phyloP scores from a whole-genome alignment of 2,797 vertebrate species.

The Masticophis lateralis region DNA sequence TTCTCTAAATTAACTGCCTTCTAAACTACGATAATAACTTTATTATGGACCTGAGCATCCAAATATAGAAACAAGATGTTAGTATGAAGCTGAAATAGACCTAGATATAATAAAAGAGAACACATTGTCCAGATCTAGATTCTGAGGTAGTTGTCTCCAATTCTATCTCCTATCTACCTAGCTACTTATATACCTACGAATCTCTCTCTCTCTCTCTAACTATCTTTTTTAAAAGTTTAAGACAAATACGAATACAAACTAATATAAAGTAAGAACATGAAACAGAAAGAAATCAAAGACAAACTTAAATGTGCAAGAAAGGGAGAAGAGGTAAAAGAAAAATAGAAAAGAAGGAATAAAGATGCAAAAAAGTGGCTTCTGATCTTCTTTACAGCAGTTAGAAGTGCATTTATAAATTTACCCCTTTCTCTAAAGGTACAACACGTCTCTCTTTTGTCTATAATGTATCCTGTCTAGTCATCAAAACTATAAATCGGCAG shows the following conservation, averaged over 20 bases:
- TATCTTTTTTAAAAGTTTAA: not conserved
- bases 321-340: not conserved
- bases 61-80: not conserved
- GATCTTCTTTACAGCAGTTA: not conserved
- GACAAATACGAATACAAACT: not conserved
- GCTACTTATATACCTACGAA: not conserved
- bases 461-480: not conserved
- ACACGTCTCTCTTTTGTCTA: not conserved
- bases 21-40: not conserved
- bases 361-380: not conserved
- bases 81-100: not conserved
- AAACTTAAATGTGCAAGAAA: not conserved
- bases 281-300: not conserved
- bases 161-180: not conserved
- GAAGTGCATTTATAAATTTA: not conserved
- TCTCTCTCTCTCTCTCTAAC: not conserved
- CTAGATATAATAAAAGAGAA: not conserved
- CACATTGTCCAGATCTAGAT: not conserved
- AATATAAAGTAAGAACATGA: not conserved
- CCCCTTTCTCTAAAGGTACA: not conserved
- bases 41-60: not conserved
- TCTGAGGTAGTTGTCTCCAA: not conserved
- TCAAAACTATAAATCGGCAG: not conserved
- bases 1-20: not conserved
- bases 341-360: not conserved